Conservation (phyloP, 92 coral and sea anemone genomes). For the Palythoa grandis region DNA sequence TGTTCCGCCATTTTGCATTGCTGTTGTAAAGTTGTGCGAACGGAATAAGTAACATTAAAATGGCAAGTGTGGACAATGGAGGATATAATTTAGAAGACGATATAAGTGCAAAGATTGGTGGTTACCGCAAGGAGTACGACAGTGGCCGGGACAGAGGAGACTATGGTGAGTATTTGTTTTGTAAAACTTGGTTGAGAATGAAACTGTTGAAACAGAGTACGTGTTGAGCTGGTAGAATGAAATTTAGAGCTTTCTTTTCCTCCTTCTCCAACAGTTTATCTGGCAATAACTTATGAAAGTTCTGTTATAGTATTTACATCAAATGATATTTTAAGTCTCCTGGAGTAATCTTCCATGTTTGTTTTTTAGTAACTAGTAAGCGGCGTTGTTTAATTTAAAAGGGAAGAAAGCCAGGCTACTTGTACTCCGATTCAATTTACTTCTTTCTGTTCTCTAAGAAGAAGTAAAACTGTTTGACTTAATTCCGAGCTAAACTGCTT, state of each 20-base stretch:
- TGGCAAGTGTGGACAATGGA: conserved; percentile 43
- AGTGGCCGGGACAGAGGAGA: conserved; percentile 46
- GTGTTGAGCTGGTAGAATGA: too few relatives aligned
- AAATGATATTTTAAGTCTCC: too few relatives aligned
- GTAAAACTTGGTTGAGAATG: background rate
- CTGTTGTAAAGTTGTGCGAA: background rate
- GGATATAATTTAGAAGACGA: conserved; percentile 45
- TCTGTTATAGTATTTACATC: background rate
- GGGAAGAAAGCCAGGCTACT: too few relatives aligned
- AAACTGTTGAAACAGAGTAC: background rate
- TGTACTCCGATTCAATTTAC: too few relatives aligned
- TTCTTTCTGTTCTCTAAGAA: too few relatives aligned
- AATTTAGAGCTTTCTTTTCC: too few relatives aligned
- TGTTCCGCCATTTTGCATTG: conserved; percentile 28
- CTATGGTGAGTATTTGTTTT: background rate
- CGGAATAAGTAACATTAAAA: background rate
- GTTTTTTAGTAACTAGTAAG: too few relatives aligned
- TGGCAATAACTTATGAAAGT: too few relatives aligned
- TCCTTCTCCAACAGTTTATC: too few relatives aligned
- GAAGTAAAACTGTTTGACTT: too few relatives aligned
- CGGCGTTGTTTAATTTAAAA: too few relatives aligned
- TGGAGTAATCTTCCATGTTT: too few relatives aligned
- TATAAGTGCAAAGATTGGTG: conserved; percentile 40
- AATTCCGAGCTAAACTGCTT: background rate
- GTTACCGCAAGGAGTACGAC: conserved; percentile 37